Evolutionary conservation across 2,113 vertebrate species (phyloP), one percentile per base, ranked within the genome.

Genomic region (Xiphophorus hellerii): DNA sequence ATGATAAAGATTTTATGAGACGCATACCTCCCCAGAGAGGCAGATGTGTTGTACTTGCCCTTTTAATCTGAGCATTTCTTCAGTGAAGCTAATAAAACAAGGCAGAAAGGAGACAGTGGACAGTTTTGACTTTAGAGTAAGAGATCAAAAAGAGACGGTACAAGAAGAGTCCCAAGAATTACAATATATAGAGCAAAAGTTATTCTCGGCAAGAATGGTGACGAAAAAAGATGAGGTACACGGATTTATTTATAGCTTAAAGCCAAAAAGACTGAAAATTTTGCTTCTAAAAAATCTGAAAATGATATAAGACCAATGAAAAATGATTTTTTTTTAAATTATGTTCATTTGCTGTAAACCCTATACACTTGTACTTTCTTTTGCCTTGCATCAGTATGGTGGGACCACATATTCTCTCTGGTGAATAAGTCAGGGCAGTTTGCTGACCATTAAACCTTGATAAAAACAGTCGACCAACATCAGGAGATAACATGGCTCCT

Each of bases 71-170:
- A 68, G 63, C 25, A 63, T 76, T 44, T 66, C 33, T 25, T 20
- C 17, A 69, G 10, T 15, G 72, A 78, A 67, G 25, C 73, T 81
- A 25, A 75, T 81, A 60, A 77, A 61, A 74, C 48, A 69, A 70
- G 54, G 62, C 29, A 66, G 68, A 84, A 88, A 66, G 69, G 75
- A 67, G 65, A 64, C 62, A 35, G 64, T 39, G 63, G 70, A 62
- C 72, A 72, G 67, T 15, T 60, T 73, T 25, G n/a, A 28, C 58
- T 48, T 1, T 25, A 29, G 35, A 82, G 67, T 14, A 13, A 4
- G 20, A 28, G 30, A 64, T 28, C 17, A 2, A 67, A 58, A 39
- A 67, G 13, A 65, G 0, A n/a, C 27, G 31, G 10, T 0, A 22
- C 9, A 13, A 69, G 39, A 54, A 30, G 29, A 35, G 29, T 12